Base-by-base conservation (phyloP, 1,140 invertebrate genomes). In the Ctenoplectra terminalis region DNA sequence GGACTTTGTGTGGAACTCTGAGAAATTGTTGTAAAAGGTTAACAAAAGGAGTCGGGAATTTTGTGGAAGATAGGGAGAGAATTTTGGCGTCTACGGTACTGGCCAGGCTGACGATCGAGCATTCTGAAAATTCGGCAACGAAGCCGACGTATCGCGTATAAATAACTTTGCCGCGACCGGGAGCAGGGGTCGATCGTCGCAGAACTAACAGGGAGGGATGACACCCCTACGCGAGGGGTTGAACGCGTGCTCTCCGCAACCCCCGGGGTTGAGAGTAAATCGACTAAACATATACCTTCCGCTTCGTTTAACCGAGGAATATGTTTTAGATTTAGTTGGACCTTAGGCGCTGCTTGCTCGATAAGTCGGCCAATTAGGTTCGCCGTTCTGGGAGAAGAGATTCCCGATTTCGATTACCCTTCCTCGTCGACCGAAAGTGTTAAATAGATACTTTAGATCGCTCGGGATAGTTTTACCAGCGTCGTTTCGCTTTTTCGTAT, bases 211-310 rank as follows among this genome's bases (percentile, higher is more conserved):
- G 79, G 81, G 85, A 80, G 77, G 77, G 75, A 63, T 31, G 82
- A 56, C 71, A 72, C 40, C 61, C 74, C 46, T 60, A 79, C 71
- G 61, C 80, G 76, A 87, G 82, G 88, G 87, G 77, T 77, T 72
- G 82, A 66, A 86, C 82, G 82, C 75, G 66, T 73, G 46, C 81
- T 56, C 71, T 72, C 48, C 46, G 81, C 75, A 66, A 67, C 74
- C 81, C 85, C 74, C 73, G 71, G 72, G 74, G 56, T n/a, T 54
- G 81, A 80, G 79, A 72, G 86, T 92, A 92, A 92, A 92, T 92
- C 91, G 90, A 92, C 91, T 92, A 92, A 92, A 92, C 90, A 91
- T 92, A 91, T 92, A 92, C 90, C 90, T 92, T 92, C 88, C 91
- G 90, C 87, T 92, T 92, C 90, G 91, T 91, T 92, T 89, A 91